Base-by-base conservation (phyloP, 2,113 vertebrate genomes). In the Carassius carassius region DNA sequence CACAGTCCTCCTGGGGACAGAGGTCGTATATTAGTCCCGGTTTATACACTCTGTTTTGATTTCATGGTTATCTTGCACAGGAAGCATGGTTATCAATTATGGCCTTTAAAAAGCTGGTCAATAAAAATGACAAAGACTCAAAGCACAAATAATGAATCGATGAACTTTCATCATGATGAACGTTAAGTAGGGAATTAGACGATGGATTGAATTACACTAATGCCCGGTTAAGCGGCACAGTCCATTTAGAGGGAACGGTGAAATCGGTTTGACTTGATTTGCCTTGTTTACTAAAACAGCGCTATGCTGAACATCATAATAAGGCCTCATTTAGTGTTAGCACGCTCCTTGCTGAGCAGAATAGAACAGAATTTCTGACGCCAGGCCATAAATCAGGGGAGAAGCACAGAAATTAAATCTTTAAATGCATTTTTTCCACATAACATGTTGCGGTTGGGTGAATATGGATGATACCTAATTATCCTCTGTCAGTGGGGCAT, bases 1-100 rank as follows among this genome's bases (percentile, higher is more conserved):
- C 97, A 8, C 92, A 91, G 90, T 99, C 98, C 90, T 99, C 98
- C 98, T 99, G 87, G 84, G 76, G 86, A 88, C 83, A 89, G 16
- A 44, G 44, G 41, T 75, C 23, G 41, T 16, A 17, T 23, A 75
- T 75, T 75, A 75, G 73, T 51, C 21, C 5, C n/a, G n/a, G 6
- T 47, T 75, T 75, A 75, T 51, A 78, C 75, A 21, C 47, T 70
- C 49, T 82, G 65, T 69, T 69, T 82, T 70, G 80, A 21, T 51
- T 70, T 29, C 80, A 80, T 44, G 77, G 32, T 44, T 78, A 62
- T 81, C 62, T 67, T 6, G 78, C 78, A 13, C 78, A 81, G 77
- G 77, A 21, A 67, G 67, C 32, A 62, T 19, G 41, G 60, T 82
- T 70, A 70, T 82, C 47, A 82, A 82, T 70, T 82, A 70, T 82